Conservation (phyloP, 2,888 invertebrate genomes). For the Bembecia ichneumoniformis region DNA sequence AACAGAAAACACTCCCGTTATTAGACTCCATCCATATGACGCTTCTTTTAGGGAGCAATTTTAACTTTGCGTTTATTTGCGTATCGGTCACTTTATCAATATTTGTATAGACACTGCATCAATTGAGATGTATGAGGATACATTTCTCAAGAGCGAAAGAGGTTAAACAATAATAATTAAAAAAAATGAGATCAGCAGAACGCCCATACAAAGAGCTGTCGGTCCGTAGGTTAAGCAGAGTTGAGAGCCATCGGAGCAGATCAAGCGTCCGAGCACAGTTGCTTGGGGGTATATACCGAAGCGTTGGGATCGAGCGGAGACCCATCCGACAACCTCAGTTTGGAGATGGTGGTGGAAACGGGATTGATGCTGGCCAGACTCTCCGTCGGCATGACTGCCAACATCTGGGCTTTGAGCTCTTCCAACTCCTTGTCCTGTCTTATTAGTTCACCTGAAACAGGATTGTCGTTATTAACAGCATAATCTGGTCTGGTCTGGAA, state of each 20-base stretch:
- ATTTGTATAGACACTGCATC: constrained; percentile 44
- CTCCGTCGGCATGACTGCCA: constrained; percentile 91
- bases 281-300: constrained; percentile 90
- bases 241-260: neutral
- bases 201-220: constrained; percentile 54
- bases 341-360: constrained; percentile 23
- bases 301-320: constrained; percentile 89
- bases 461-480: too few species aligned
- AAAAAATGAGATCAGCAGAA: constrained; percentile 54
- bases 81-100: constrained; percentile 27
- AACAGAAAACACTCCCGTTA: neutral
- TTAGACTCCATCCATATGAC: neutral
- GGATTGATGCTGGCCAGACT: constrained; percentile 22
- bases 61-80: constrained; percentile 9
- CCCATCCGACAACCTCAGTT: constrained; percentile 39
- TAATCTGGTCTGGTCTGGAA: too few species aligned
- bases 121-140: too few species aligned
- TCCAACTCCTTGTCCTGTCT: constrained; percentile 92
- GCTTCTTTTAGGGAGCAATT: too few species aligned
- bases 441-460: constrained; percentile 82
- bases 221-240: neutral
- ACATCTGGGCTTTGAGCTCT: constrained; percentile 92
- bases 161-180: constrained; percentile 12
- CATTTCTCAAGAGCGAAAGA: too few species aligned
- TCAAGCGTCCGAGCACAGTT: constrained; percentile 55